Evolutionary conservation across 2,888 invertebrate species (phyloP).

Genomic region (Tetrapedia diversipes): DNA sequence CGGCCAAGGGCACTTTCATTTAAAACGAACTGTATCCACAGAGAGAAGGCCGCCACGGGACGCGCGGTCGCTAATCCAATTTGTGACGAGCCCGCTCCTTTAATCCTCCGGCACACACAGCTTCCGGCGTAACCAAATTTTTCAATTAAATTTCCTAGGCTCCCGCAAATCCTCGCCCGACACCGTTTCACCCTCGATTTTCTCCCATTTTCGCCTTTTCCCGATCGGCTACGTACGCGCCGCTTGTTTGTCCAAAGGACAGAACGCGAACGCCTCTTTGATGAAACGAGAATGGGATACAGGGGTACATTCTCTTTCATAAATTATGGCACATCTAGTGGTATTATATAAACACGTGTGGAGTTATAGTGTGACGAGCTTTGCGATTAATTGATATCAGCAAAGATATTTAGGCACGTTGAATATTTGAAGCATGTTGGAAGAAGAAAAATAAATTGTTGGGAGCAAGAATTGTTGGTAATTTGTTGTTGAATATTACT

Average conservation of each 20-base stretch:
- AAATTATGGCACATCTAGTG: too few species aligned
- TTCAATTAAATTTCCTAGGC: slow-evolving; percentile 70
- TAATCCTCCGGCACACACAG: slow-evolving; percentile 70
- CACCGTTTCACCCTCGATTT: slow-evolving; percentile 22
- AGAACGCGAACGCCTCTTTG: not conserved
- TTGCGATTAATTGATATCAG: too few species aligned
- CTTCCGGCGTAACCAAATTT: slow-evolving; percentile 61
- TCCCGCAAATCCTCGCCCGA: slow-evolving; percentile 52
- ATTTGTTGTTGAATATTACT: too few species aligned
- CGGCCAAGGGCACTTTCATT: slow-evolving; percentile 71
- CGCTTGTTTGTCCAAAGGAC: slow-evolving; percentile 1
- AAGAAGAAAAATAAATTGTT: too few species aligned
- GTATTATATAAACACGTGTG: too few species aligned
- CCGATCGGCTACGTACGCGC: not conserved
- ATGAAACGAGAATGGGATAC: too few species aligned
- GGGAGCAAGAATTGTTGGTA: too few species aligned
- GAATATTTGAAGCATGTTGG: too few species aligned
- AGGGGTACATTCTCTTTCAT: too few species aligned
- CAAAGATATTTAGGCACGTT: too few species aligned
- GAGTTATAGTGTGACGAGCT: too few species aligned
- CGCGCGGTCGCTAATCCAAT: slow-evolving; percentile 72
- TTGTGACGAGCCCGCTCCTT: slow-evolving; percentile 72
- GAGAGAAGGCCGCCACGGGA: slow-evolving; percentile 29
- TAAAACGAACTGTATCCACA: slow-evolving; percentile 66
- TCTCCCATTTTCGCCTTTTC: slow-evolving; percentile 35